phyloP scores from a whole-genome alignment of 1,140 invertebrate genomes.

The Eufriesea mexicana region DNA sequence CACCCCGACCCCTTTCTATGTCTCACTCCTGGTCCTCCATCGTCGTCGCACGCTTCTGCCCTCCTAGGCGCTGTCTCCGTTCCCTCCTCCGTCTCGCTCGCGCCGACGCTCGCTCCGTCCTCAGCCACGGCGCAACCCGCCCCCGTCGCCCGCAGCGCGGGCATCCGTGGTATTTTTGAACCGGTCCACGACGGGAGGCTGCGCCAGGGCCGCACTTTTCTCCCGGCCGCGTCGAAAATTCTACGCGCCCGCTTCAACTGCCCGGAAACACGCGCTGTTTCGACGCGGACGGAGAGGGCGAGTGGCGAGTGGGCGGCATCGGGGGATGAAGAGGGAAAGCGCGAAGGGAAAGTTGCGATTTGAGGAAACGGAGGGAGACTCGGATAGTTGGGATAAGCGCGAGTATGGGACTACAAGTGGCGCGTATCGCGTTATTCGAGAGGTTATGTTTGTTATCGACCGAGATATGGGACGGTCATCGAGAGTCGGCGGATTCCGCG shows the following conservation, averaged over 20 bases:
- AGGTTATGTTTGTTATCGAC: no score
- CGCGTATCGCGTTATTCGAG: no score
- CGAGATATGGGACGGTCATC: no score
- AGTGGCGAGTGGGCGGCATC: no score
- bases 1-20: slow-evolving; percentile 44
- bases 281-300: no score
- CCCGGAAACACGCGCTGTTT: background rate
- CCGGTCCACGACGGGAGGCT: slow-evolving; percentile 80
- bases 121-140: slow-evolving; percentile 39
- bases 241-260: background rate
- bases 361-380: no score
- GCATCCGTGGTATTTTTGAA: slow-evolving; percentile 81
- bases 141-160: slow-evolving; percentile 70
- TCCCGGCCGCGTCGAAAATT: slow-evolving; percentile 45
- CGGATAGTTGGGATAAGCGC: no score
- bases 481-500: no score
- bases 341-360: no score
- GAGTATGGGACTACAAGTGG: no score
- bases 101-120: background rate
- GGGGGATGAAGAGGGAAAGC: no score
- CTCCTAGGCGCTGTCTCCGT: background rate
- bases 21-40: slow-evolving; percentile 43
- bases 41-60: slow-evolving; percentile 35
- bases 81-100: background rate
- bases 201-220: slow-evolving; percentile 76